Evolutionary conservation across 92 coral and sea anemone species (phyloP).

Genomic region (Umimayanthus kanabou): DNA sequence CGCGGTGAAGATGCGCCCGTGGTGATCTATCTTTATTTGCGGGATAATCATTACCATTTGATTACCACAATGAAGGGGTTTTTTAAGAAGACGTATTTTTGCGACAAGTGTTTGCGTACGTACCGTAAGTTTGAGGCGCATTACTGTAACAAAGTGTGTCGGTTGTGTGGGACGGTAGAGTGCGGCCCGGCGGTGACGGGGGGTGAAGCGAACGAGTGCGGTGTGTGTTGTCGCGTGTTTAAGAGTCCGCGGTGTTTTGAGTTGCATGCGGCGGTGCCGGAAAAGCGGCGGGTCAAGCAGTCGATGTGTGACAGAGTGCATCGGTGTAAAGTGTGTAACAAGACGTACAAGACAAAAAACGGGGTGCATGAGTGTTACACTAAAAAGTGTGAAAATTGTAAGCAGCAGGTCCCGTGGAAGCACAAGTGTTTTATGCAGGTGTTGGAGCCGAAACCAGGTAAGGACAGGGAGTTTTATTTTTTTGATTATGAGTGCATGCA

Average conservation of each 20-base stretch:
- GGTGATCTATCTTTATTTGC: too few relatives aligned
- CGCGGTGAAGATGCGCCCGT: too few relatives aligned
- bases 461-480: neutral
- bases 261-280: neutral
- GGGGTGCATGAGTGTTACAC: neutral
- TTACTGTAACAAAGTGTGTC: neutral
- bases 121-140: neutral
- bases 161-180: neutral
- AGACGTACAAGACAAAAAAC: accelerated
- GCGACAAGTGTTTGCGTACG: neutral
- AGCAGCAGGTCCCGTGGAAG: neutral
- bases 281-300: too few relatives aligned
- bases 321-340: neutral
- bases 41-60: too few relatives aligned
- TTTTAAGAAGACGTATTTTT: neutral
- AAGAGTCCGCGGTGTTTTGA: neutral
- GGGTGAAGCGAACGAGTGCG: neutral
- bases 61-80: neutral
- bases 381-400: neutral
- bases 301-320: neutral
- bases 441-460: neutral
- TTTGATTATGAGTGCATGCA: neutral
- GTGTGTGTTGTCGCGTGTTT: neutral
- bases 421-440: neutral
- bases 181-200: neutral